These are phyloP conservation scores for Pangasius djambal DNA, from an alignment of 2,797 vertebrate genomes.

Conservation along the genomic window DNA sequence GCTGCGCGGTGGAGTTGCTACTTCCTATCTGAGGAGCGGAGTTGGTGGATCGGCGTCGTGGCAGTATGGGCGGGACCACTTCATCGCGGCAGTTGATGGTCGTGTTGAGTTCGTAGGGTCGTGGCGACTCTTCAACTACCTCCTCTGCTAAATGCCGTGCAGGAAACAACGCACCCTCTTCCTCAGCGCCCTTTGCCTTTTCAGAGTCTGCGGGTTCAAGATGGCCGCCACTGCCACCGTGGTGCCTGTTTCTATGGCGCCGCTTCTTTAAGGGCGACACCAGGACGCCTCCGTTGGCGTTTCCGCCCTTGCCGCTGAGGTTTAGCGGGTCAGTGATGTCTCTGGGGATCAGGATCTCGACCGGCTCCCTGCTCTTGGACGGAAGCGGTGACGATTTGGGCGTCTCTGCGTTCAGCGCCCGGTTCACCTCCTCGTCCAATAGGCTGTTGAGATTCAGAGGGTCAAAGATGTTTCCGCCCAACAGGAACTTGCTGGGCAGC, in stretches of 20 bases:
- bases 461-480: slow-evolving; percentile 93
- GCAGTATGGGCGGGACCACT: slow-evolving; percentile 75
- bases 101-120: slow-evolving; percentile 89
- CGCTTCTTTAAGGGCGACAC: slow-evolving; percentile 78
- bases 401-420: slow-evolving; percentile 80
- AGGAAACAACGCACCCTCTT: slow-evolving; percentile 4
- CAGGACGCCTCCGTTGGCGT: slow-evolving; percentile 56
- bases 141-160: not conserved
- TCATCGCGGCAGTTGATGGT: slow-evolving; percentile 88
- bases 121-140: slow-evolving; percentile 69
- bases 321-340: slow-evolving; percentile 91
- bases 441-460: slow-evolving; percentile 92
- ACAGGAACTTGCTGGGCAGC: slow-evolving; percentile 84
- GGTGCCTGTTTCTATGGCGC: slow-evolving; percentile 82
- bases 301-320: slow-evolving; percentile 73
- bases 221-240: slow-evolving; percentile 60
- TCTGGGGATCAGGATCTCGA: slow-evolving; percentile 89
- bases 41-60: slow-evolving; percentile 44
- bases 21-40: slow-evolving; percentile 63
- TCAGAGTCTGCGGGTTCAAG: slow-evolving; percentile 25
- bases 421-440: slow-evolving; percentile 88
- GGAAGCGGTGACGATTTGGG: slow-evolving; percentile 88
- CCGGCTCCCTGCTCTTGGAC: slow-evolving; percentile 75
- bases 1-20: slow-evolving; percentile 48
- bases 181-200: slow-evolving; percentile 33